Base-by-base conservation (phyloP, 2,797 vertebrate genomes). In the Sphaeramia orbicularis region DNA sequence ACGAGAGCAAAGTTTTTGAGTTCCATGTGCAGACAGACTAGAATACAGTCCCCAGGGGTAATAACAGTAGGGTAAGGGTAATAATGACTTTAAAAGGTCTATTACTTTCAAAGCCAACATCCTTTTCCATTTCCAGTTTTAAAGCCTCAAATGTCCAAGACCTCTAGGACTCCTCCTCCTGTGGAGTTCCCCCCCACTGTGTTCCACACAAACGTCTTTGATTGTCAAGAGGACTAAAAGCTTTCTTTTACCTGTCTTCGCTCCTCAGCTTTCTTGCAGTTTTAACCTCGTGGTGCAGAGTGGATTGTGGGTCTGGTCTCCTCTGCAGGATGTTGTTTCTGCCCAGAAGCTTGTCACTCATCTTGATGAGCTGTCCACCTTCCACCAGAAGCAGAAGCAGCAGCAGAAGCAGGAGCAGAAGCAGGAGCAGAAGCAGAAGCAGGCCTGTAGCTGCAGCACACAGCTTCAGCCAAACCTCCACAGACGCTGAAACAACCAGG, bases 321-420 rank as follows among this genome's bases (percentile, higher is more conserved):
- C 72, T 75, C 49, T 57, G 60, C 65, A 41, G 62, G 54, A 36
- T 59, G 18, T n/a, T 75, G 30, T 65, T 80, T n/a, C 70, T 69
- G 62, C 59, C 53, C 68, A 50, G 49, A 47, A 69, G 50, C 80
- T 53, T 74, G 61, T 76, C 81, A 76, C 40, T 80, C 81, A 82
- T 44, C 45, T 48, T 78, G 78, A 84, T 47, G 68, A 71, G 78
- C 73, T 61, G 75, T 66, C 60, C 56, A 32, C 60, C 55, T 54
- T 13, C n/a, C n/a, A n/a, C n/a, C n/a, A n/a, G n/a, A n/a, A n/a
- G n/a, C n/a, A n/a, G n/a, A n/a, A n/a, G 13, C 37, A 70, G 70
- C 66, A 60, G 52, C 19, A 3, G n/a, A n/a, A n/a, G n/a, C n/a
- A n/a, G n/a, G n/a, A n/a, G n/a, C n/a, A n/a, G n/a, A n/a, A n/a